Evolutionary conservation across 1,140 invertebrate species (phyloP), one percentile per base, ranked within the genome.

Genomic region (Pentalonia nigronervosa): DNA sequence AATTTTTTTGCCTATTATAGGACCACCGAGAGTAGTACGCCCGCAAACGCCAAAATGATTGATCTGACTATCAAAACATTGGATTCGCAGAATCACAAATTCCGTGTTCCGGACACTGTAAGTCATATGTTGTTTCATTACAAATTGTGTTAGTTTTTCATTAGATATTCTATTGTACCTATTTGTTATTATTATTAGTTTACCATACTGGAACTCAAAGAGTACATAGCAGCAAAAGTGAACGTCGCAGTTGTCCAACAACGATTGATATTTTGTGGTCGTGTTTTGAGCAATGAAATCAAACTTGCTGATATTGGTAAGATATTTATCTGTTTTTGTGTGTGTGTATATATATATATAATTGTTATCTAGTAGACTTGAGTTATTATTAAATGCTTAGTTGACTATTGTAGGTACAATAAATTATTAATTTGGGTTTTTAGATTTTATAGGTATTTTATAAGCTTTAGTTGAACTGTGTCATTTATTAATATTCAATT

Each of bases 211-310:
- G 96, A 98, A 94, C 98, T 99, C 94, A 99, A 99, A 96, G 97
- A 98, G 94, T 96, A 97, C 94, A 98, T 99, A 94, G 96, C 97
- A 25, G 96, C 97, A 90, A 96, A 96, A 84, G 97, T 98, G 53
- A 96, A 96, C 93, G 97, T 99, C 94, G 95, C 97, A 56, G 97
- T 97, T 48, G 97, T 98, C 93, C 97, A 97, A 41, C 98, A 99
- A 95, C 96, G 98, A 94, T 96, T 99, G 48, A 99, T 99, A 94
- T 99, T 98, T 95, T 98, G 98, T 95, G 98, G 98, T 23, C 96
- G 98, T 95, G 98, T 99, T 93, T 95, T 99, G 86, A 97, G 97
- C 94, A 98, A 99, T 96, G 98, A 98, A n/a, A 98, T 97, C 94
- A 97, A 97, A 95, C 95, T 99, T 48, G 96, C 96, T 94, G 98